Percentiles rank a stretch among this genome's conserved stretches.
These are phyloP conservation scores for Malacosoma neustria DNA, from an alignment of 2,888 invertebrate species.

Conservation along the genomic window DNA sequence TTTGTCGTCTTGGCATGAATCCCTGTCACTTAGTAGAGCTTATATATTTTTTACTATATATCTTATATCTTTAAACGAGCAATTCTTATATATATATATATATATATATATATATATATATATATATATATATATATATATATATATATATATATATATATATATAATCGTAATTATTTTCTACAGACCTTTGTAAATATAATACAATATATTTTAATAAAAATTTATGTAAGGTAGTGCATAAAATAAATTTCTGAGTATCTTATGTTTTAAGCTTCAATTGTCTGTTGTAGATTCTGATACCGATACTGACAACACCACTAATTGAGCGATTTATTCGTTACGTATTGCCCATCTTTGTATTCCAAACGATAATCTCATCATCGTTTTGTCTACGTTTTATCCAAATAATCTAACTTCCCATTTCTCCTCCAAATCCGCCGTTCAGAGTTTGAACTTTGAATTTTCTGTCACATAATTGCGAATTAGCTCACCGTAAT, in stretches of 20 bases:
- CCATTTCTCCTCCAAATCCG: conserved; percentile 53
- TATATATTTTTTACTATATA: too few species aligned
- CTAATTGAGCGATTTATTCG: not conserved
- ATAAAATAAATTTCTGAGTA: not conserved
- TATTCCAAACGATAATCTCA: conserved; percentile 30
- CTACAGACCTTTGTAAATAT: conserved; percentile 3
- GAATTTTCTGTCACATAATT: conserved; percentile 43
- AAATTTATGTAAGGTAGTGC: not conserved
- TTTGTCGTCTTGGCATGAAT: too few species aligned
- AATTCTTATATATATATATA: too few species aligned
- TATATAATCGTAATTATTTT: not conserved
- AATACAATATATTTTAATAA: conserved; percentile 2
- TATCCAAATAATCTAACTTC: conserved; percentile 55
- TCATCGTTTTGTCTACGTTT: conserved; percentile 43
- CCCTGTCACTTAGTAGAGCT: too few species aligned
- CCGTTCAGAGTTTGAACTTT: conserved; percentile 43
- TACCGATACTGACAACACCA: not conserved
- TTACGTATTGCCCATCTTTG: conserved; percentile 13
- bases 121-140: too few species aligned
- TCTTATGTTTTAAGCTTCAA: not conserved
- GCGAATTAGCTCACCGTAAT: conserved; percentile 45
- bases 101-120: too few species aligned
- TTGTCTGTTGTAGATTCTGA: too few species aligned
- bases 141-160: too few species aligned
- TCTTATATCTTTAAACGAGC: too few species aligned